Percentiles rank a stretch among this genome's conserved stretches.
Evolutionary conservation across 1,140 invertebrate species (phyloP).

Genomic region (Thereuonema tuberculata): DNA sequence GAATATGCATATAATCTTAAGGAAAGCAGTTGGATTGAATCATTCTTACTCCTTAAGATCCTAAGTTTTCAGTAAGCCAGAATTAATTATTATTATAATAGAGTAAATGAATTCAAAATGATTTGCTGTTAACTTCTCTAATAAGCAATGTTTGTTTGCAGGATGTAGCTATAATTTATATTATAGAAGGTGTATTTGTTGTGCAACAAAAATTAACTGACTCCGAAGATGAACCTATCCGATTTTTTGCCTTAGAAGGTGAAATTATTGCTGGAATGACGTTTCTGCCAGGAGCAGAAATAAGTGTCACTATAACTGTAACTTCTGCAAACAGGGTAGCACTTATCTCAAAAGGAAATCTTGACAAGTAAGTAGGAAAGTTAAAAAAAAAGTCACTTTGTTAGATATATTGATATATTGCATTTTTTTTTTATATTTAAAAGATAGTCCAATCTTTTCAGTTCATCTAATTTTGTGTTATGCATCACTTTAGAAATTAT

Average conservation of each 20-base stretch:
- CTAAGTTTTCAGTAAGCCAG: too few species aligned
- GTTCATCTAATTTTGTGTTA: not conserved
- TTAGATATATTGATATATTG: not conserved
- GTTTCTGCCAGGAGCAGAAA: slow-evolving; percentile 86
- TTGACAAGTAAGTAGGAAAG: slow-evolving; percentile 50
- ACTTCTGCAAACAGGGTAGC: slow-evolving; percentile 68
- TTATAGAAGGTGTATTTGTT: slow-evolving; percentile 68
- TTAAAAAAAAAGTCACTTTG: not conserved
- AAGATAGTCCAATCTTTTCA: not conserved
- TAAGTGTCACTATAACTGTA: slow-evolving; percentile 81
- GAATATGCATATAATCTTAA: too few species aligned
- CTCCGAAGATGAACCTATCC: slow-evolving; percentile 49
- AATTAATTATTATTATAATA: too few species aligned
- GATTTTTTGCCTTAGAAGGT: slow-evolving; percentile 74
- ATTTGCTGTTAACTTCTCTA: too few species aligned
- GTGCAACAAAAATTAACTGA: slow-evolving; percentile 64
- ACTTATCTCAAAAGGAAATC: slow-evolving; percentile 62
- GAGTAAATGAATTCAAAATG: too few species aligned
- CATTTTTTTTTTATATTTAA: not conserved
- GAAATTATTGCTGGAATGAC: slow-evolving; percentile 88
- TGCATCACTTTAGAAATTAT: not conserved
- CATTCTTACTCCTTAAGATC: too few species aligned
- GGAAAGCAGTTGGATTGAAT: too few species aligned
- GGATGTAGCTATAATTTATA: slow-evolving; percentile 76
- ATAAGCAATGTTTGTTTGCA: slow-evolving; percentile 38